Percentiles rank a stretch among this genome's conserved stretches.
These are phyloP conservation scores for Diglossa cyanea DNA, from an alignment of 2,797 vertebrate genomes.

Conservation along the genomic window DNA sequence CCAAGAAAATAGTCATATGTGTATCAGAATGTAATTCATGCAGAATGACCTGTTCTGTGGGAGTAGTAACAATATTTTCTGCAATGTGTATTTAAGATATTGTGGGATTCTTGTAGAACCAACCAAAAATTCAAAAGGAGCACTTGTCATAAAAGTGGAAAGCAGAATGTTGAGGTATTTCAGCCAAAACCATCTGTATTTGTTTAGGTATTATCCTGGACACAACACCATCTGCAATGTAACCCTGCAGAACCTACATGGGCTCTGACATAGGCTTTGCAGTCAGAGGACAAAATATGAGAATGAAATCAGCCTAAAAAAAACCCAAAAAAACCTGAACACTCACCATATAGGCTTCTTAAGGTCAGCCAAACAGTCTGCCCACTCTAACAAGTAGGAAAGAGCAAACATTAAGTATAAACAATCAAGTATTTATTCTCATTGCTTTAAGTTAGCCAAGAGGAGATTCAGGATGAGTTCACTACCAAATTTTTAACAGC, in stretches of 20 bases:
- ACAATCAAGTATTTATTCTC: background rate
- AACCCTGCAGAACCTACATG: background rate
- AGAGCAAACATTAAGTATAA: background rate
- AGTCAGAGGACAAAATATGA: background rate
- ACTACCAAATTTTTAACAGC: background rate
- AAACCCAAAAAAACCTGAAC: background rate
- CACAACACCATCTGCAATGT: background rate
- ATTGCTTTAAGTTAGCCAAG: background rate
- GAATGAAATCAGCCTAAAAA: background rate
- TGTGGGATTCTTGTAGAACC: background rate
- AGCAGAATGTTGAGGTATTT: background rate
- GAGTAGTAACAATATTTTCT: background rate
- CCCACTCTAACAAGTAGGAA: background rate
- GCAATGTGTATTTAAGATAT: background rate
- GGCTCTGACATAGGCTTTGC: background rate
- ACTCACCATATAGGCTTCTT: background rate
- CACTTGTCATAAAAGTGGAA: background rate
- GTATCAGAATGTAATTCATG: background rate
- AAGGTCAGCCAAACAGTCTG: background rate
- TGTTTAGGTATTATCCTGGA: background rate
- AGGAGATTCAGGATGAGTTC: background rate
- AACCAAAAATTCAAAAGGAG: background rate
- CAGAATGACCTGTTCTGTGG: background rate
- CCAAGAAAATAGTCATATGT: background rate
- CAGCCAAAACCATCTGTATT: background rate